Evolutionary conservation across 2,888 invertebrate species (phyloP).

Genomic region (Leistus spinibarbis): DNA sequence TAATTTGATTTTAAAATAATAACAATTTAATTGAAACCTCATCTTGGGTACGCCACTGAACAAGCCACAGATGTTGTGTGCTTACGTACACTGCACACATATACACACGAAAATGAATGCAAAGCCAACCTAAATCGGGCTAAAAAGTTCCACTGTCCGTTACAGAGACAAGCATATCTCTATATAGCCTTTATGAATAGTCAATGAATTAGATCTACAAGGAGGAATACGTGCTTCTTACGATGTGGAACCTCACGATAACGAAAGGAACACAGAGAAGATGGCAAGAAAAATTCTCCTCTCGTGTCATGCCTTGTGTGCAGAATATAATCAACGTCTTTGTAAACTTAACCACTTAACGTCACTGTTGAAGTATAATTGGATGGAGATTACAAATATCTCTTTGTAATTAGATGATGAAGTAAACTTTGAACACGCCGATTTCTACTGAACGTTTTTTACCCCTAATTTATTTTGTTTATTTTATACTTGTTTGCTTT

Average conservation of each 20-base stretch:
- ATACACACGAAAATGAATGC: background rate
- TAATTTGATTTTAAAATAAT: too few species aligned
- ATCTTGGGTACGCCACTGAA: too few species aligned
- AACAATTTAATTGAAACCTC: too few species aligned
- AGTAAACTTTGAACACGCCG: background rate
- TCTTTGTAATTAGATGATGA: background rate
- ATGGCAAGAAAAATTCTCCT: background rate
- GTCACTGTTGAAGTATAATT: background rate
- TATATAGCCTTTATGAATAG: background rate
- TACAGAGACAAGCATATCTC: background rate
- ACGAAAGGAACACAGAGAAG: background rate
- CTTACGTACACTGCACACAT: background rate
- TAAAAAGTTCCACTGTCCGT: background rate
- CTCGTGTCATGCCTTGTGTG: background rate
- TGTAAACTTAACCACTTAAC: background rate
- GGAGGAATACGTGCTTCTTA: background rate
- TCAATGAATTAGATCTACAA: background rate
- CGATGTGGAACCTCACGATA: background rate
- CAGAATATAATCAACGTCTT: background rate
- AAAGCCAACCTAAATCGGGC: background rate
- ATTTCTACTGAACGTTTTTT: too few species aligned
- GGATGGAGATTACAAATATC: background rate
- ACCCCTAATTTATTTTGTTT: too few species aligned
- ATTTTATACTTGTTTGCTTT: too few species aligned
- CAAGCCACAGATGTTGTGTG: background rate